A percentile compares a stretch with the other conserved stretches of the same genome.
These are phyloP conservation scores for Pagetopsis macropterus DNA, from an alignment of 2,797 vertebrate species.

Conservation along the genomic window DNA sequence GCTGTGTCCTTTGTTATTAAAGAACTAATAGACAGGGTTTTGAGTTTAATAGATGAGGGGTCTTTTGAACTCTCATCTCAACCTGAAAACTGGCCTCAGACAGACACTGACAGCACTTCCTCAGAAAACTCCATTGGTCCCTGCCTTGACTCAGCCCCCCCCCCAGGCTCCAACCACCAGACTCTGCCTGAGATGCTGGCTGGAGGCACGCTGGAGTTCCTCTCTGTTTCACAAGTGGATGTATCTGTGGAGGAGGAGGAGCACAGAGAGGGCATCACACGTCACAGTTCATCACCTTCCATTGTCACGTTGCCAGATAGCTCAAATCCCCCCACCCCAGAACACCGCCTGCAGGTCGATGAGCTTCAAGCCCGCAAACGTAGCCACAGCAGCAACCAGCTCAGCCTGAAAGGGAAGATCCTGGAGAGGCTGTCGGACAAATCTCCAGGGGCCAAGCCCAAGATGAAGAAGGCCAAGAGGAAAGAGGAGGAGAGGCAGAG, in stretches of 20 bases:
- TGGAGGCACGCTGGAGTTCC: slow-evolving; percentile 86
- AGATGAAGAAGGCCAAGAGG: slow-evolving; percentile 91
- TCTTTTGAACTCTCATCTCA: slow-evolving; percentile 62
- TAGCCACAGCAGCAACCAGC: slow-evolving; percentile 96
- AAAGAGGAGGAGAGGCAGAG: slow-evolving; percentile 88
- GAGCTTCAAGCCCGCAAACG: slow-evolving; percentile 89
- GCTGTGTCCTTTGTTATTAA: slow-evolving; percentile 88
- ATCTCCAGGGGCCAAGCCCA: slow-evolving; percentile 95
- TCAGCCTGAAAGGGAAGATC: slow-evolving; percentile 93
- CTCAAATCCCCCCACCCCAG: slow-evolving; percentile 67
- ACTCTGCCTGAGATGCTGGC: slow-evolving; percentile 85
- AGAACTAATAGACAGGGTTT: slow-evolving; percentile 90
- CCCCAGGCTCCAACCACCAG: slow-evolving; percentile 72
- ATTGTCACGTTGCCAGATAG: slow-evolving; percentile 87
- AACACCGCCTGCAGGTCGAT: slow-evolving; percentile 78
- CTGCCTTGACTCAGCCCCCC: slow-evolving; percentile 66
- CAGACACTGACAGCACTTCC: slow-evolving; percentile 83
- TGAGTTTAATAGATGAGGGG: slow-evolving; percentile 81
- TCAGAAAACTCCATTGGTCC: slow-evolving; percentile 74
- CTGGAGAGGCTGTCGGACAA: slow-evolving; percentile 91
- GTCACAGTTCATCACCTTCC: slow-evolving; percentile 94
- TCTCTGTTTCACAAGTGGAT: slow-evolving; percentile 79
- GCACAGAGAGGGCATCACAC: slow-evolving; percentile 82
- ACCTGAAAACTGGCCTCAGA: slow-evolving; percentile 81
- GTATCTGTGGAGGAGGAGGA: slow-evolving; percentile 67